phyloP scores from a whole-genome alignment of 1,140 invertebrate genomes.

The Adoxophyes honmai region DNA sequence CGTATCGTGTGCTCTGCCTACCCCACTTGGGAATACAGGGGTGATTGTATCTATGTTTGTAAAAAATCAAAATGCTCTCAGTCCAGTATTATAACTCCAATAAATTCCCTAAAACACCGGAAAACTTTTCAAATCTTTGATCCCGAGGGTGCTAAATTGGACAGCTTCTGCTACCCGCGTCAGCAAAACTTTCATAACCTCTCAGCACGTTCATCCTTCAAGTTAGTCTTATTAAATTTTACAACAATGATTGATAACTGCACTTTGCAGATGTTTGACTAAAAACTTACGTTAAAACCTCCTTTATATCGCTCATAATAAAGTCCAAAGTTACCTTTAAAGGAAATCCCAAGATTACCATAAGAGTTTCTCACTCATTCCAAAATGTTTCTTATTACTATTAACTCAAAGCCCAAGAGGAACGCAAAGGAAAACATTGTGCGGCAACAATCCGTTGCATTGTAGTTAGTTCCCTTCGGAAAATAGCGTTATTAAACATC shows the following conservation, averaged over 20 bases:
- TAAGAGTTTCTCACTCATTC: slow-evolving; percentile 16
- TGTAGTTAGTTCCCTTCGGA: slow-evolving; percentile 38
- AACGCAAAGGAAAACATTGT: background rate
- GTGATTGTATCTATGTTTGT: too few species aligned
- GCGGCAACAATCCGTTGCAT: background rate
- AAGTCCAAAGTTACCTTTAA: slow-evolving; percentile 14
- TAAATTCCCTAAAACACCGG: background rate
- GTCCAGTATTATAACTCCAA: background rate
- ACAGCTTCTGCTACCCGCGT: background rate
- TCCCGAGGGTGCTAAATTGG: slow-evolving; percentile 1
- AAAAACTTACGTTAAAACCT: too few species aligned
- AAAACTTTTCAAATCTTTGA: slow-evolving; percentile 3
- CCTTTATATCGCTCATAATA: background rate
- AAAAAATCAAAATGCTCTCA: background rate
- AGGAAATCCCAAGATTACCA: background rate
- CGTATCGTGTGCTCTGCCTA: too few species aligned
- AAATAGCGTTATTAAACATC: slow-evolving; percentile 34
- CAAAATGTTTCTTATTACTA: slow-evolving; percentile 1
- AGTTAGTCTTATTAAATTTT: slow-evolving; percentile 56
- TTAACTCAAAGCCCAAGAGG: background rate
- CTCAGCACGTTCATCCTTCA: slow-evolving; percentile 45
- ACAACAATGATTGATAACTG: slow-evolving; percentile 52
- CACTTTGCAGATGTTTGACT: slow-evolving; percentile 31
- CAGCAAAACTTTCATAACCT: slow-evolving; percentile 26
- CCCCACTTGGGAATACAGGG: too few species aligned